Evolutionary conservation across 2,113 vertebrate species (phyloP).

Genomic region (Chaetura pelagica): DNA sequence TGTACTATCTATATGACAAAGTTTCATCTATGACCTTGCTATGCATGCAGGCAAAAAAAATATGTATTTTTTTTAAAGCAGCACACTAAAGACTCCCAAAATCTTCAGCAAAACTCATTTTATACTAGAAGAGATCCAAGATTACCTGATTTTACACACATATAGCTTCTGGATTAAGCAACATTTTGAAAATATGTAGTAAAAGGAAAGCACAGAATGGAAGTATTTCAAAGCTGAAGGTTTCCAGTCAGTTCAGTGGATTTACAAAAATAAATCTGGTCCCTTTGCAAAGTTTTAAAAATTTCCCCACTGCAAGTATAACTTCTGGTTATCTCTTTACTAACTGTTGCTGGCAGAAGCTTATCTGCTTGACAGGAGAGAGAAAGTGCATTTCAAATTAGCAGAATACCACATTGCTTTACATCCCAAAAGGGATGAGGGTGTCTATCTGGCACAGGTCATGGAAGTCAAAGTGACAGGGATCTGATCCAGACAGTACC

Average conservation of each 20-base stretch:
- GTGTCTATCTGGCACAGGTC: background rate
- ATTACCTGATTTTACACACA: background rate
- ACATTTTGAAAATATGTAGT: background rate
- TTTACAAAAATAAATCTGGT: background rate
- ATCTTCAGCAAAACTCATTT: background rate
- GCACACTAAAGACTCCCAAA: background rate
- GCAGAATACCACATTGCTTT: background rate
- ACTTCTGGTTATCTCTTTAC: background rate
- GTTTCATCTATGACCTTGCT: background rate
- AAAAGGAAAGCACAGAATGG: background rate
- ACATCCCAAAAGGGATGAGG: background rate
- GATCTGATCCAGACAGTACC: background rate
- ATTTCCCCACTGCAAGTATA: background rate
- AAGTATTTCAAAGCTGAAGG: background rate
- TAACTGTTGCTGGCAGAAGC: background rate
- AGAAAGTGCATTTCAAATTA: background rate
- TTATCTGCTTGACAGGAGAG: background rate
- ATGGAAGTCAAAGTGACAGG: background rate
- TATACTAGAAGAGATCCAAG: background rate
- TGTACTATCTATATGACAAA: background rate
- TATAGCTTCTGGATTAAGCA: background rate
- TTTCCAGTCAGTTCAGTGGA: background rate
- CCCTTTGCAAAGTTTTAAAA: background rate
- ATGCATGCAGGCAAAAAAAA: background rate
- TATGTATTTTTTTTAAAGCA: background rate